Evolutionary conservation across 2,888 invertebrate genomes (phyloP), one percentile per base, ranked within the genome.

Genomic region (Octonoba sinensis): DNA sequence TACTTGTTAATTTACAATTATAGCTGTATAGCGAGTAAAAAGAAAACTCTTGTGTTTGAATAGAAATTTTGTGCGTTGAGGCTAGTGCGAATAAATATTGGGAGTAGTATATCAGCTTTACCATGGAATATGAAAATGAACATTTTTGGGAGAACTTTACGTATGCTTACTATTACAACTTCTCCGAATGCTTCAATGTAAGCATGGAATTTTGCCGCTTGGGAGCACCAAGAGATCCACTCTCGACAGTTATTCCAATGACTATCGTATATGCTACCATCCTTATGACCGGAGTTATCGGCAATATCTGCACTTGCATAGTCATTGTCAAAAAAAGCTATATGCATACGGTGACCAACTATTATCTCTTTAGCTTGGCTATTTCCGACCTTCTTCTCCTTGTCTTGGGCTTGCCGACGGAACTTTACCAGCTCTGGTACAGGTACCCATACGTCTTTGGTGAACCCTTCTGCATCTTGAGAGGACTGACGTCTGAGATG

Each of bases 271-370:
- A 94, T 88, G 89, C 89, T 8, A 76, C 92, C 13, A 94, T 94
- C 86, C 93, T 94, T 87, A 88, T 94, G 59, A 92, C 92, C 1
- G 94, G 94, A 0, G 90, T 94, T 20, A 88, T 94, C 16, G 95
- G 95, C 1, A 95, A 95, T 87, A 90, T 84, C 24, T 92, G 93
- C 87, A 95, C 94, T 0, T 95, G 94, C 87, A 90, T 94, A 15
- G 94, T 95, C 13, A 94, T 95, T 56, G 91, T 92, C 0, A 90
- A 91, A 66, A 94, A 94, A 87, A 91, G 92, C 77, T 93, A 93
- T 84, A 94, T 95, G 94, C 94, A 94, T 88, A 94, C 94, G 0
- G 93, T 94, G 1, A 95, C 95, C 12, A 95, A 95, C 89, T 94
- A 93, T 87, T 95, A 95, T 87, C 90, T 95, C 51, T 94, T 94